Conservation (phyloP, 2,888 invertebrate genomes). For the Netelia virgata region DNA sequence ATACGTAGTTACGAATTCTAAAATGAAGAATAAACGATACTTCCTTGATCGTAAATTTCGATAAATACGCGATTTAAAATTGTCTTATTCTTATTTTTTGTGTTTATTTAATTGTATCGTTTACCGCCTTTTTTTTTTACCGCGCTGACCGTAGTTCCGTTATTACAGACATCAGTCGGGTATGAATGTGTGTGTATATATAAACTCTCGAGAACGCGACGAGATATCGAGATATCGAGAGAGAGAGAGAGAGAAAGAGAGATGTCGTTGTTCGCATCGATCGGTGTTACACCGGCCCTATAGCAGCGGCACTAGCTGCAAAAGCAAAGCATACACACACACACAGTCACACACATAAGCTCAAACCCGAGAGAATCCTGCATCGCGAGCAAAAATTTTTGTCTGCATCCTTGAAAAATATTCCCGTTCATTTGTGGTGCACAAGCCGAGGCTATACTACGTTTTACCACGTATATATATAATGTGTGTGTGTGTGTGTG, state of each 20-base stretch:
- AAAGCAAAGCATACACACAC: slow-evolving; percentile 11
- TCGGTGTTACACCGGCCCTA: slow-evolving; percentile 44
- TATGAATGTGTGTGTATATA: slow-evolving; percentile 13
- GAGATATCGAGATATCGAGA: slow-evolving; percentile 43
- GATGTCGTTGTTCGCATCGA: slow-evolving; percentile 54
- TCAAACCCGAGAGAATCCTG: slow-evolving; percentile 6
- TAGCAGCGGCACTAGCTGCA: slow-evolving; percentile 8
- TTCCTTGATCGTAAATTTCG: too few relatives aligned
- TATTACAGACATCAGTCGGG: background rate
- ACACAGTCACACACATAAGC: background rate
- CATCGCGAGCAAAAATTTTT: slow-evolving; percentile 33
- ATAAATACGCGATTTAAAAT: background rate
- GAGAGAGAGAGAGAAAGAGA: slow-evolving; percentile 37
- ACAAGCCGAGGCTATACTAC: background rate
- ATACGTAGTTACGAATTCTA: background rate
- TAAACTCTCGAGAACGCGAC: slow-evolving; percentile 17
- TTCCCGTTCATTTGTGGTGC: slow-evolving; percentile 12
- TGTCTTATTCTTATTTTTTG: background rate
- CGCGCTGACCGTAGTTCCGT: background rate
- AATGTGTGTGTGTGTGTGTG: background rate
- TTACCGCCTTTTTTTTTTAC: too few relatives aligned
- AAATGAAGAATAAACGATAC: background rate
- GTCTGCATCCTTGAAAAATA: slow-evolving; percentile 55
- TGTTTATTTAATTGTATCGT: background rate
- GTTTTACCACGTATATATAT: background rate